Conservation (phyloP, 1,140 invertebrate genomes). For the Nephila pilipes region DNA sequence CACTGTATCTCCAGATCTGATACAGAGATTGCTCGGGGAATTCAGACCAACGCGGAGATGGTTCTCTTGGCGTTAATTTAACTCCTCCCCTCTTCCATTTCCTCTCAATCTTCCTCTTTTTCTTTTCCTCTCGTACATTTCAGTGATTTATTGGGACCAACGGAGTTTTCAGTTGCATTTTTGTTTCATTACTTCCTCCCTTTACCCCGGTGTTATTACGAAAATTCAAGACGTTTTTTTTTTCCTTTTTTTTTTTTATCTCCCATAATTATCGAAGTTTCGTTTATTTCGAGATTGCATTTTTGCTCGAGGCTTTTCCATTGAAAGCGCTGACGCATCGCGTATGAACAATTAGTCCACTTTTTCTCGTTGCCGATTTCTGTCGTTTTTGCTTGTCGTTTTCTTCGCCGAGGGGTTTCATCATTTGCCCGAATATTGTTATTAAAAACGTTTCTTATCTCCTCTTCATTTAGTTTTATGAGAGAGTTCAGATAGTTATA, state of each 20-base stretch:
- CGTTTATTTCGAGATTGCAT: background rate
- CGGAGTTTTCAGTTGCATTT: background rate
- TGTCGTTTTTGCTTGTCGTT: background rate
- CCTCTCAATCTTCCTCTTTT: background rate
- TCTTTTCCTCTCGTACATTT: background rate
- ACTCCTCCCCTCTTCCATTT: background rate
- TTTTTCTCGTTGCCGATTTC: background rate
- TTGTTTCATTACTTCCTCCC: background rate
- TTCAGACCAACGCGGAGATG: conserved; percentile 5
- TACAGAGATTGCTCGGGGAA: background rate
- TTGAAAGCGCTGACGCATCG: background rate
- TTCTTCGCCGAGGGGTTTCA: too few species aligned
- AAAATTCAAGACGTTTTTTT: background rate
- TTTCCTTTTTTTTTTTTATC: too few species aligned
- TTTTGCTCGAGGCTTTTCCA: conserved; percentile 15
- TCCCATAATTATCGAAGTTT: background rate
- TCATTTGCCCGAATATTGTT: background rate
- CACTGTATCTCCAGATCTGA: background rate
- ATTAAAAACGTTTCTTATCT: background rate
- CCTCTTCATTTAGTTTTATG: background rate
- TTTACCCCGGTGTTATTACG: background rate
- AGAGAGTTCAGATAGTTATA: background rate
- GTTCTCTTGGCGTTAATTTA: background rate
- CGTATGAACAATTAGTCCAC: background rate
- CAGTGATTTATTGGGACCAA: conserved; percentile 23